Percentiles rank a stretch among this genome's conserved stretches.
Evolutionary conservation across 2,888 invertebrate species (phyloP).

Genomic region (Nasonia oneida): DNA sequence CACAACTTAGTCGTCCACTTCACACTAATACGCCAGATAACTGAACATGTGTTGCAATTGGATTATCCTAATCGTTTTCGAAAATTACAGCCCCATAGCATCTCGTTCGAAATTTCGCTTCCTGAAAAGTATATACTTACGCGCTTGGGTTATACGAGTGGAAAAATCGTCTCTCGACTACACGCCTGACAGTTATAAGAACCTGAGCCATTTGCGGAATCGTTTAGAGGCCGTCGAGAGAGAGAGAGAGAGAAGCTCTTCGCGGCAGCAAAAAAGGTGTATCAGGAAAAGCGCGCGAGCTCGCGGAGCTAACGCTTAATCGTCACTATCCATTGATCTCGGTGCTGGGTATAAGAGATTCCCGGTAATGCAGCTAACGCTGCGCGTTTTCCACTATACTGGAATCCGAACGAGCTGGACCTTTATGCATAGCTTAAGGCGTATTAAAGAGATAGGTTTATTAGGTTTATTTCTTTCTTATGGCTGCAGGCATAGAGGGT

Average conservation of each 20-base stretch:
- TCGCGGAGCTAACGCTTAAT: slow-evolving; percentile 66
- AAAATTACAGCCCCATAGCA: not conserved
- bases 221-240: slow-evolving; percentile 66
- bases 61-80: not conserved
- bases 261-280: not conserved
- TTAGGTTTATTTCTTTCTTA: slow-evolving; percentile 51
- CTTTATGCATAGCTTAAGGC: slow-evolving; percentile 15
- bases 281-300: slow-evolving; percentile 13
- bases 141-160: too few relatives aligned
- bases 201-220: slow-evolving; percentile 72
- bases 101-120: not conserved
- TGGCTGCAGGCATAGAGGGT: slow-evolving; percentile 27
- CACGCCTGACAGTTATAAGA: slow-evolving; percentile 72
- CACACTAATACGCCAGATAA: too few relatives aligned
- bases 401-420: slow-evolving; percentile 40
- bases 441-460: slow-evolving; percentile 45
- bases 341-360: not conserved
- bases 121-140: not conserved
- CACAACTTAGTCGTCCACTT: not conserved
- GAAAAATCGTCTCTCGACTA: slow-evolving; percentile 52
- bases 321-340: slow-evolving; percentile 65
- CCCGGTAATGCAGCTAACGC: not conserved
- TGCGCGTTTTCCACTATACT: slow-evolving; percentile 16
- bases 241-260: not conserved
- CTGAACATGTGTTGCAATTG: not conserved